Evolutionary conservation across 1,140 invertebrate genomes (phyloP), one percentile per base, ranked within the genome.

Genomic region (Metopolophium dirhodum): DNA sequence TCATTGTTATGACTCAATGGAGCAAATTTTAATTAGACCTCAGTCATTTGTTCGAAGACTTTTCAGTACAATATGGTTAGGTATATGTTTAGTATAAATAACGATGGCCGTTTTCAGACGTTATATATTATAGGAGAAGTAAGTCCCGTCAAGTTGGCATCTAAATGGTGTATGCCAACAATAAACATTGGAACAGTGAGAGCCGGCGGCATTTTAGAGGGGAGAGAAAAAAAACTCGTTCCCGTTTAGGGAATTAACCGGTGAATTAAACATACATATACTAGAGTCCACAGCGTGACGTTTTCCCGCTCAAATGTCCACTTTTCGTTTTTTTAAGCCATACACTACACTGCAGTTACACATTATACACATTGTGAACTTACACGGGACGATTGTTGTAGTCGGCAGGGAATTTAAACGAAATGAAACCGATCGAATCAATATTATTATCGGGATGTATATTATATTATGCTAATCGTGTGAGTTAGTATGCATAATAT

Each of bases 1-100:
- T 91, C 77, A 35, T 35, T 22, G 45, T 30, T 35, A 45, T 18
- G 9, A 77, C 22, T 68, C 51, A 91, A 47, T 91, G 41, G 57
- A 77, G 26, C 1, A 91, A 68, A 77, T 91, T 91, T 77, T 77
- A 91, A 91, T 91, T 91, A 45, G 35, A 47, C 57, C 37, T 61
- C 37, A 61, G 57, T 45, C 35, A 57, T 91, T 91, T 77, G 23
- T 68, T 77, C 7, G 26, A 91, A 77, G 35, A 91, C 11, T 91
- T 77, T 45, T 91, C 23, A 18, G 57, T 45, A 91, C 11, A 91
- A 77, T 23, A 41, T 4, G 41, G 41, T 41, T 41, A 41, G 1
- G 45, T 47, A 11, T 7, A 6, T 14, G 57, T 45, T 57, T 20
- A 77, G 61, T 91, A 30, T 77, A 77, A 77, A 77, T 45, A n/a